These are phyloP conservation scores for Zoanthus sansibaricus DNA, from an alignment of 92 coral and sea anemone species.

Conservation along the genomic window DNA sequence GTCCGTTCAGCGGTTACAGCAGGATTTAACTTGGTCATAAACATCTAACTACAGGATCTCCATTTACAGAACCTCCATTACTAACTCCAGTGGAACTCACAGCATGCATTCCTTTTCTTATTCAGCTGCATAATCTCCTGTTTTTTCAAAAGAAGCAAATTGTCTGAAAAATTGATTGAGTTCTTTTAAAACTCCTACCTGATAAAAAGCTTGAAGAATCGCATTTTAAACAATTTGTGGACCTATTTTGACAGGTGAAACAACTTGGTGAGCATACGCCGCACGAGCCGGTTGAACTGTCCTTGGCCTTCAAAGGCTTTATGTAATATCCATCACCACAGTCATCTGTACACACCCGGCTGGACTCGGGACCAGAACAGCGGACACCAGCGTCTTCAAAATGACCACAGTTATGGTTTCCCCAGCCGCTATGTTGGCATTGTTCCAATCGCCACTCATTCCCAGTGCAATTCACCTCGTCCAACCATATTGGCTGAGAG, in stretches of 20 bases:
- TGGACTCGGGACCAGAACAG: slow-evolving; percentile 87
- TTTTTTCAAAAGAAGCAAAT: too few relatives aligned
- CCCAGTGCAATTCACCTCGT: slow-evolving; percentile 70
- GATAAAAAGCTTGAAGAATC: slow-evolving; percentile 66
- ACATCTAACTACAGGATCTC: too few relatives aligned
- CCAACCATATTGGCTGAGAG: slow-evolving; percentile 73
- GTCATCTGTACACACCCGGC: slow-evolving; percentile 72
- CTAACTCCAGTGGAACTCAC: too few relatives aligned
- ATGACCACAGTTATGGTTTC: slow-evolving; percentile 87
- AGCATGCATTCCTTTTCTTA: too few relatives aligned
- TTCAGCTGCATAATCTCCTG: too few relatives aligned
- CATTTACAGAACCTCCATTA: too few relatives aligned
- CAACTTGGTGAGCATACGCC: slow-evolving; percentile 81
- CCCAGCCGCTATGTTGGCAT: slow-evolving; percentile 79
- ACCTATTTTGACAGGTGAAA: slow-evolving; percentile 67
- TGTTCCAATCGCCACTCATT: slow-evolving; percentile 76
- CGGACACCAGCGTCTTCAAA: slow-evolving; percentile 98
- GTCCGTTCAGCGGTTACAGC: too few relatives aligned
- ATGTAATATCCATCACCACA: slow-evolving; percentile 84
- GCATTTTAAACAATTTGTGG: slow-evolving; percentile 74
- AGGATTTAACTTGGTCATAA: too few relatives aligned
- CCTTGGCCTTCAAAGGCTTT: slow-evolving; percentile 31
- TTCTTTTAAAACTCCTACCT: slow-evolving; percentile 57
- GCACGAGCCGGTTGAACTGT: slow-evolving; percentile 38
- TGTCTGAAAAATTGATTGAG: not conserved